Percentiles rank a stretch among this genome's conserved stretches.
Evolutionary conservation across 2,888 invertebrate genomes (phyloP).

Genomic region (Megamerina dolium): DNA sequence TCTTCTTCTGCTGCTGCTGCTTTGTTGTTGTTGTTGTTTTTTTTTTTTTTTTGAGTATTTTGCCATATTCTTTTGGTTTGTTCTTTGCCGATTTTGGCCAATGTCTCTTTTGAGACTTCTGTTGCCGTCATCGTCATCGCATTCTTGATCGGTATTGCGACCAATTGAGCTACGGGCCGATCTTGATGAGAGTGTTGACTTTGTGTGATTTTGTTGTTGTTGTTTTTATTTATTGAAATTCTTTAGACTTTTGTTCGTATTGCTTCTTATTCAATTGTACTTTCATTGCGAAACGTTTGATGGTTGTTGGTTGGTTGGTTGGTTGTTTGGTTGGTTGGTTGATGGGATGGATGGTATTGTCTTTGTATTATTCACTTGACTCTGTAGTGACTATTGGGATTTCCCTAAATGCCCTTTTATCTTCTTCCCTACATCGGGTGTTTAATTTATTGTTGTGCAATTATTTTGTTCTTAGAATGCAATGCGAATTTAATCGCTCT

Average conservation of each 20-base stretch:
- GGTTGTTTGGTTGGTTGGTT: too few relatives aligned
- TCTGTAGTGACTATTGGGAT: too few relatives aligned
- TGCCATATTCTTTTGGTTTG: background rate
- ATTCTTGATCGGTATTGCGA: too few relatives aligned
- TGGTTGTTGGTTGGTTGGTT: too few relatives aligned
- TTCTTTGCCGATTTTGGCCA: conserved; percentile 26
- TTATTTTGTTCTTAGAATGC: too few relatives aligned
- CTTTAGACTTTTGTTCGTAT: background rate
- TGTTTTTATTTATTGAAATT: background rate
- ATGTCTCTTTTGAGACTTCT: conserved; percentile 16
- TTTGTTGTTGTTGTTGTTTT: background rate
- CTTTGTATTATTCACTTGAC: too few relatives aligned
- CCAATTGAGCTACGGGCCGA: conserved; percentile 3
- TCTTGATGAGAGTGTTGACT: conserved; percentile 1
- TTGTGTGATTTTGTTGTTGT: conserved; percentile 7
- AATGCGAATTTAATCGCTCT: too few relatives aligned
- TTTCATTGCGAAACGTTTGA: background rate
- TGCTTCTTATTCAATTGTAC: background rate
- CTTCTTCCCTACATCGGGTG: too few relatives aligned
- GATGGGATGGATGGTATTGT: too few relatives aligned
- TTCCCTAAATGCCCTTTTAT: too few relatives aligned
- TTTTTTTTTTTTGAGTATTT: background rate
- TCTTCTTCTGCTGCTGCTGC: conserved; percentile 9
- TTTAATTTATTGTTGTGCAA: too few relatives aligned
- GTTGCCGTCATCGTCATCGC: background rate